phyloP scores from a whole-genome alignment of 1,140 invertebrate genomes.

The Zaprionus inermis region DNA sequence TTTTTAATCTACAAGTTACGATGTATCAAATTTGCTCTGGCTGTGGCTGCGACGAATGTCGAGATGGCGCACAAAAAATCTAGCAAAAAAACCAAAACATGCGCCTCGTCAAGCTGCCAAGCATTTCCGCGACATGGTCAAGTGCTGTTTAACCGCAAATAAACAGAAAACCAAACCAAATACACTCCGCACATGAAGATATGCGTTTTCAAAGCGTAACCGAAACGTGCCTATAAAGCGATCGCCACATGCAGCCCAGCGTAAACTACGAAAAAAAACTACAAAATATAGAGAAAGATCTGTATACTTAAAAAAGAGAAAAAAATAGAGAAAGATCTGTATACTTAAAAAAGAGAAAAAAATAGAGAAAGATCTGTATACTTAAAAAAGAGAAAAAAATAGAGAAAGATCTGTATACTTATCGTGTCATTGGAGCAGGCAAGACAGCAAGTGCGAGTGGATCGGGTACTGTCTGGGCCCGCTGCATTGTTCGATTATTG shows the following conservation, averaged over 20 bases:
- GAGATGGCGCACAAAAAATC: background rate
- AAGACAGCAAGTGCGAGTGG: background rate
- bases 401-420: background rate
- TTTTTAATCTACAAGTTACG: background rate
- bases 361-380: no score
- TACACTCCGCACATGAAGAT: slow-evolving; percentile 32
- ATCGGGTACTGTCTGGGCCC: background rate
- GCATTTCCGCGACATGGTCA: slow-evolving; percentile 51
- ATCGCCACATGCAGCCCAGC: slow-evolving; percentile 13
- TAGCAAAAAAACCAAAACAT: slow-evolving; percentile 8
- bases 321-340: background rate
- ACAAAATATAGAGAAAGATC: background rate
- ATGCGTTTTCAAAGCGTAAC: slow-evolving; percentile 40
- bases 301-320: background rate
- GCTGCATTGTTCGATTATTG: background rate
- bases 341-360: background rate
- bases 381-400: background rate
- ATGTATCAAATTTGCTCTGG: slow-evolving; percentile 2
- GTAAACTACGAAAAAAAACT: background rate
- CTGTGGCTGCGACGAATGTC: background rate
- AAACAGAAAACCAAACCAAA: slow-evolving; percentile 8
- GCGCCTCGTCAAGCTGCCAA: background rate
- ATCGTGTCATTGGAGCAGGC: background rate
- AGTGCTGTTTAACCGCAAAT: slow-evolving; percentile 47
- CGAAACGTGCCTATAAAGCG: slow-evolving; percentile 41